Evolutionary conservation across 1,140 invertebrate genomes (phyloP), one percentile per base, ranked within the genome.

Genomic region (Drosophila baimaii): DNA sequence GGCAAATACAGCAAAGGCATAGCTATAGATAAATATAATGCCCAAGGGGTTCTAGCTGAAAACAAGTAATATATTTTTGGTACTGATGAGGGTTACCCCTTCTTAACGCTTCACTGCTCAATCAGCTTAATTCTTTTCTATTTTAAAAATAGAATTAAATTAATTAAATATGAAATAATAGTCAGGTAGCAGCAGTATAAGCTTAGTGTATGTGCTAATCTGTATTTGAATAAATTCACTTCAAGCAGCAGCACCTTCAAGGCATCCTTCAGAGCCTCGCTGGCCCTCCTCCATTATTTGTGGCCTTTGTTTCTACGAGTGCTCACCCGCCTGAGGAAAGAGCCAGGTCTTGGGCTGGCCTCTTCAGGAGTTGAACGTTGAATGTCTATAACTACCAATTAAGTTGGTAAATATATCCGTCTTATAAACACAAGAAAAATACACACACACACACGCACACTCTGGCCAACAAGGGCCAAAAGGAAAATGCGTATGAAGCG

Each of bases 341-440:
- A n/a, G n/a, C n/a, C 47, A 8, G 5, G n/a, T 51, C n/a, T 51
- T 49, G n/a, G n/a, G n/a, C 47, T n/a, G 46, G 44, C 7, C n/a
- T 37, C 13, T 27, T 35, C 12, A 35, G 61, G 62, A 78, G 46
- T 35, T 72, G n/a, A 44, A 77, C 73, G 74, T 64, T 71, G 57
- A 68, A 80, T 62, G 68, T 77, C 83, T 82, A 80, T 82, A 88
- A 88, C 83, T 82, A 88, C 76, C 83, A 88, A 88, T 88, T 88
- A 88, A 80, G 83, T 77, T 82, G 83, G 83, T 74, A 77, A 82
- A 82, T 69, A 82, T 77, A 86, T 82, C 56, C 56, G 79, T 63
- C 58, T 49, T 66, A 61, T 77, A 88, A 88, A 62, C 68, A 84
- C 64, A 77, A 63, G 64, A 66, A 59, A 51, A 62, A 25, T 31